Evolutionary conservation across 2,888 invertebrate genomes (phyloP).

Genomic region (Cylloceria caligata): DNA sequence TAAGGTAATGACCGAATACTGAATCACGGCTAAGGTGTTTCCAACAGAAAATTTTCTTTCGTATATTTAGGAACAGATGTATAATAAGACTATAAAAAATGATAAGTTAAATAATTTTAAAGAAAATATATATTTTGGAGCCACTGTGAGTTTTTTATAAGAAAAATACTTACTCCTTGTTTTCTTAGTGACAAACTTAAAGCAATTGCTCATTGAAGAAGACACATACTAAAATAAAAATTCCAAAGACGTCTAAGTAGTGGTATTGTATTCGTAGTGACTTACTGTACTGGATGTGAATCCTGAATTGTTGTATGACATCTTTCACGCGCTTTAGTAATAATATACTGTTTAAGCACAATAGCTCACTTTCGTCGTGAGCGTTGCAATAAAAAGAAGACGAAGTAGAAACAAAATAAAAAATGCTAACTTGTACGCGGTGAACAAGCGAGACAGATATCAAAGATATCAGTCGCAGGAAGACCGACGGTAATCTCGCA

Average conservation of each 20-base stretch:
- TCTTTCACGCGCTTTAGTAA: conserved; percentile 65
- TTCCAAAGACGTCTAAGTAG: too few species aligned
- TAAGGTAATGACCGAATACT: too few species aligned
- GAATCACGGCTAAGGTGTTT: too few species aligned
- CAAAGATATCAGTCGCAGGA: conserved; percentile 58
- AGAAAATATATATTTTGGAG: not conserved
- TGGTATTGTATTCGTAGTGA: too few species aligned
- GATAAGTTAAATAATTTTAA: too few species aligned
- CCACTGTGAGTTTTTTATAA: not conserved
- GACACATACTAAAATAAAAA: too few species aligned
- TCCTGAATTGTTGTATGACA: conserved; percentile 82
- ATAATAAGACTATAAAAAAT: too few species aligned
- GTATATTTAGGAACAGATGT: too few species aligned
- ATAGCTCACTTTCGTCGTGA: not conserved
- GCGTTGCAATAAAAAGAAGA: not conserved
- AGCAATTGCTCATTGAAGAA: not conserved
- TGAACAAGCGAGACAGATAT: not conserved
- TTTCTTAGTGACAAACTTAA: not conserved
- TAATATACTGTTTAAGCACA: not conserved
- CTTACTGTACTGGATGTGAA: conserved; percentile 82
- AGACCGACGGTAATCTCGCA: conserved; percentile 66
- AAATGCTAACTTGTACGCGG: not conserved
- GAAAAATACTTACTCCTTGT: too few species aligned
- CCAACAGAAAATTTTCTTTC: too few species aligned
- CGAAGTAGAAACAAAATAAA: conserved; percentile 26